Conservation (phyloP, 1,140 invertebrate genomes). For the Battus philenor region DNA sequence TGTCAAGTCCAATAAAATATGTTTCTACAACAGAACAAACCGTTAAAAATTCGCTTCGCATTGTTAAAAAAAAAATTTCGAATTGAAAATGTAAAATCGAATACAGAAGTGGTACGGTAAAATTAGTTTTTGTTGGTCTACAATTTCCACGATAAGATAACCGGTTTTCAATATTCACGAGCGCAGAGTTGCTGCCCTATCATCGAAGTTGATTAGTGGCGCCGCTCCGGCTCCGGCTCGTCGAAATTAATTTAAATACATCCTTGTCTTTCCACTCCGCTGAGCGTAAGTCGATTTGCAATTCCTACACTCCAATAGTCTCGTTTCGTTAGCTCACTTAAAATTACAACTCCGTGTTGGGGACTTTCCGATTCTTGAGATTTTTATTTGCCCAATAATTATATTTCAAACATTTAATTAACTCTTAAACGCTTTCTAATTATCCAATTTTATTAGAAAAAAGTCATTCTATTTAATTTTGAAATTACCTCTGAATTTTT, state of each 20-base stretch:
- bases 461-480: too few species aligned
- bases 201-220: conserved; percentile 14
- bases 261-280: conserved; percentile 47
- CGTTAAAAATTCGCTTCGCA: too few species aligned
- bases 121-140: background rate
- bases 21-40: too few species aligned
- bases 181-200: conserved; percentile 2
- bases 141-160: background rate
- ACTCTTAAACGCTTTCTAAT: too few species aligned
- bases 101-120: too few species aligned
- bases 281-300: conserved; percentile 56
- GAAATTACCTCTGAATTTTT: too few species aligned
- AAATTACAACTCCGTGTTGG: conserved; percentile 52
- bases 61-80: too few species aligned
- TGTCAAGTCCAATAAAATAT: too few species aligned
- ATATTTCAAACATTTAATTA: conserved; percentile 26
- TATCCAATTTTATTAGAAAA: too few species aligned
- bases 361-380: conserved; percentile 43
- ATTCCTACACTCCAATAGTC: conserved; percentile 54
- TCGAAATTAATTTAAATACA: conserved; percentile 57
- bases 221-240: conserved; percentile 1
- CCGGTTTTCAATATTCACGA: conserved; percentile 8
- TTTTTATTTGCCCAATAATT: conserved; percentile 47
- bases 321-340: conserved; percentile 52
- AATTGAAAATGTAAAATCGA: too few species aligned